phyloP scores from a whole-genome alignment of 2,113 vertebrate genomes.

The Corvus moneduloides region DNA sequence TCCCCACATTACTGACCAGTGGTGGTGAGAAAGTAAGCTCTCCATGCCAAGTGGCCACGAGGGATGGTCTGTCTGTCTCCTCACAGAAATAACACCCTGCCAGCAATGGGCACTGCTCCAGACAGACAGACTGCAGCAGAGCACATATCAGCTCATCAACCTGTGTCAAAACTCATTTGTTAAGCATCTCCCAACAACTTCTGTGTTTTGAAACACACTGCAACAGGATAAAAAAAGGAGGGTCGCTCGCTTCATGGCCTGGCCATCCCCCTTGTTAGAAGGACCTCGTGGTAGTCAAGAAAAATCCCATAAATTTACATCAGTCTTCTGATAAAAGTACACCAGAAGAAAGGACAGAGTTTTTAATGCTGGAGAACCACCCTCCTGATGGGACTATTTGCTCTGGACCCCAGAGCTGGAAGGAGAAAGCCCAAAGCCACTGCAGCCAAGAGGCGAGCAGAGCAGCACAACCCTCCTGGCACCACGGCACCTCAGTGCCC shows the following conservation, averaged over 20 bases:
- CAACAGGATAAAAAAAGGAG: neutral
- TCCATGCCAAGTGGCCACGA: neutral
- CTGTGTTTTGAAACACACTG: neutral
- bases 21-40: neutral
- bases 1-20: neutral
- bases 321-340: neutral
- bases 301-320: neutral
- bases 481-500: neutral
- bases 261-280: neutral
- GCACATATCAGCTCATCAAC: neutral
- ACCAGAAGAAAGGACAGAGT: neutral
- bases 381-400: neutral
- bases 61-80: neutral
- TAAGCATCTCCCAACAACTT: neutral
- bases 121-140: neutral
- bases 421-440: neutral
- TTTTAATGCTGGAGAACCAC: neutral
- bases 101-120: neutral
- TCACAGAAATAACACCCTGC: neutral
- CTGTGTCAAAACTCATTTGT: constrained; percentile 2
- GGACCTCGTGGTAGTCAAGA: neutral
- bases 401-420: neutral
- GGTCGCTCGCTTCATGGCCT: accelerated
- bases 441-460: neutral
- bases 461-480: neutral